Conservation (phyloP, 2,113 vertebrate genomes). For the Desmodus rotundus region DNA sequence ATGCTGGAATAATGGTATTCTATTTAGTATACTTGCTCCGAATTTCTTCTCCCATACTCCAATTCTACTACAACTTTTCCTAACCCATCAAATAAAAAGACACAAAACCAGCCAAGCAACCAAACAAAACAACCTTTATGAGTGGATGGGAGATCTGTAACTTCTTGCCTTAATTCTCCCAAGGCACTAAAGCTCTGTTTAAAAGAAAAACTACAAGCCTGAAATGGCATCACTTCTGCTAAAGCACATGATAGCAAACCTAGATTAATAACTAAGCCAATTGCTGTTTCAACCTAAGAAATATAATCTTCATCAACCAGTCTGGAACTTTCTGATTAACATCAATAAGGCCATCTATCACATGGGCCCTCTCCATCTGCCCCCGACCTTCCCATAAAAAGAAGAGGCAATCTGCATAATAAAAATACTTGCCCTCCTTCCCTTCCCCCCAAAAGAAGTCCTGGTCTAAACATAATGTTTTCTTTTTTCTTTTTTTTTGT, state of each 20-base stretch:
- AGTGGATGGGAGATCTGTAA: not conserved
- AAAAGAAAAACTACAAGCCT: not conserved
- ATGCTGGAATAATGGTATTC: conserved; percentile 31
- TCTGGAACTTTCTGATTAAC: not conserved
- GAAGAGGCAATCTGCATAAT: not conserved
- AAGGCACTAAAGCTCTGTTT: not conserved
- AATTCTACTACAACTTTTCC: not conserved
- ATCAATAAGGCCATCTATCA: not conserved
- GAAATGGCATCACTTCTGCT: not conserved
- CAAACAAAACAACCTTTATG: not conserved
- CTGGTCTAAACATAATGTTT: not conserved
- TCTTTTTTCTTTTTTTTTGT: not conserved
- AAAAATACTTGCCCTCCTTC: not conserved
- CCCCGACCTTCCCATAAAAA: not conserved
- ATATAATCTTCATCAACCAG: not conserved
- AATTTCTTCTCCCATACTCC: not conserved
- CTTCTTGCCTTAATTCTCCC: not conserved
- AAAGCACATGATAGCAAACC: not conserved
- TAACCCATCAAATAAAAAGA: not conserved
- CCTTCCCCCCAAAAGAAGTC: not conserved
- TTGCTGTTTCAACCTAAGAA: too few species aligned
- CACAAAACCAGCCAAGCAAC: not conserved
- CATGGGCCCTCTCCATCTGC: not conserved
- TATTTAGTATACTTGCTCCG: conserved; percentile 27
- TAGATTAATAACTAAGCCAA: not conserved